Base-by-base conservation (phyloP, 2,888 invertebrate species). In the Amiota communis region DNA sequence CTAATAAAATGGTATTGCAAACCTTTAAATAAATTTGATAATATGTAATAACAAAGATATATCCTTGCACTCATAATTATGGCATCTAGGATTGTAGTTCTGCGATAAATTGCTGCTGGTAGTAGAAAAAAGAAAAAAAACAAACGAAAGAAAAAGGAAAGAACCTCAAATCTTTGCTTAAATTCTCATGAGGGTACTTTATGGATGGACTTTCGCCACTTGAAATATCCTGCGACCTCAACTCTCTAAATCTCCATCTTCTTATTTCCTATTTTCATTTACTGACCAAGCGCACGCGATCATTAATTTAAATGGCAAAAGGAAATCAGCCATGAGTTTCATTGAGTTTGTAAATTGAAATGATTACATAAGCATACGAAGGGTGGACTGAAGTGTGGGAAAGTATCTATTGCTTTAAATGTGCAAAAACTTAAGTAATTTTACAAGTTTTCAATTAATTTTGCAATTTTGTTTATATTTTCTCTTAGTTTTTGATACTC, bases 401-500 rank as follows among this genome's bases (percentile, higher is more conserved):
- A 67, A 49, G 46, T 63, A 63, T 36, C 36, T 36, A 36, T 36
- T 6, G 8, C 36, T 36, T 36, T 6, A 36, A 6, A 2, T 36
- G 36, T 36, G 36, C 46, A 53, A 53, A 53, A 53, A 53, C 2
- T 59, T 9, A 59, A 59, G 59, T 11, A 11, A 9, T 23, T n/a
- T 6, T n/a, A 8, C 59, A 20, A 2, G 67, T 68, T 68, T 68
- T 68, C 67, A 68, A 68, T 68, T 68, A 68, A 68, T 68, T 51
- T 68, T 68, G 67, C 67, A 23, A 68, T 53, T 68, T 68, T 68
- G 67, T 68, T 68, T 68, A 53, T 68, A 9, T 68, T 20, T 68
- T 68, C 59, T 20, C 23, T 51, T 23, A 17, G 49, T 36, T 36
- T 15, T 47, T 13, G 53, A 12, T 53, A 15, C 8, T 53, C 4